These are phyloP conservation scores for Cryptoprocta ferox DNA, from an alignment of 2,797 vertebrate genomes.

Conservation along the genomic window DNA sequence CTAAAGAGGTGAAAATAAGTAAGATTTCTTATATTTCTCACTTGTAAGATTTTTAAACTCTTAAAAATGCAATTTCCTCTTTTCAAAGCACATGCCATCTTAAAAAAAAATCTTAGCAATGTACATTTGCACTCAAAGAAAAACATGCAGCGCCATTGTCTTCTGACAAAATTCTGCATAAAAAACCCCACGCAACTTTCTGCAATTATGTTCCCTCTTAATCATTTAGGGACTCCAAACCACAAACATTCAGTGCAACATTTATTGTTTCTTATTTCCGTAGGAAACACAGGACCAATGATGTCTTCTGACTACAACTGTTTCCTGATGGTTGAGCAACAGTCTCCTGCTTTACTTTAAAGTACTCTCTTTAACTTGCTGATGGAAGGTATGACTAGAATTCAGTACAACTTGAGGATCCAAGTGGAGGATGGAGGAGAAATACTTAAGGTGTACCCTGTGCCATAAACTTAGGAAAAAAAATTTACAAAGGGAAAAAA, in stretches of 20 bases:
- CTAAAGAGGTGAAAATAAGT: constrained; percentile 86
- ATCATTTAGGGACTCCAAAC: constrained; percentile 78
- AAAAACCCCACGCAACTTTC: constrained; percentile 77
- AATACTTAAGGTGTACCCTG: constrained; percentile 88
- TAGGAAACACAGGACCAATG: constrained; percentile 83
- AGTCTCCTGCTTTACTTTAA: constrained; percentile 77
- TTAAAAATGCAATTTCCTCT: constrained; percentile 86
- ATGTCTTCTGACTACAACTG: constrained; percentile 78
- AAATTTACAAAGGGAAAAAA: constrained; percentile 83
- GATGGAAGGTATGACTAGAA: constrained; percentile 84
- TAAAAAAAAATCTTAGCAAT: constrained; percentile 84
- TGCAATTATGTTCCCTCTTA: constrained; percentile 76
- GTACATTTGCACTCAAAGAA: constrained; percentile 87
- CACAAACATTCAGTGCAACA: constrained; percentile 85
- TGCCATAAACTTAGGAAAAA: constrained; percentile 85
- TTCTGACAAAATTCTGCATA: constrained; percentile 86
- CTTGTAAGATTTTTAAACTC: constrained; percentile 85
- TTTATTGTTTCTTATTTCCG: constrained; percentile 83
- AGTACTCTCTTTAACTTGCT: constrained; percentile 76
- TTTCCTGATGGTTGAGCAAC: constrained; percentile 79
- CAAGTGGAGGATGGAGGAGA: constrained; percentile 80
- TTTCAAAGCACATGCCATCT: constrained; percentile 85
- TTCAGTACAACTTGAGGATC: constrained; percentile 82
- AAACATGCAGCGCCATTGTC: constrained; percentile 87
- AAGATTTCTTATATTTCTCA: constrained; percentile 82